Base-by-base conservation (phyloP, 2,888 invertebrate genomes). In the Agrotis ipsilon region DNA sequence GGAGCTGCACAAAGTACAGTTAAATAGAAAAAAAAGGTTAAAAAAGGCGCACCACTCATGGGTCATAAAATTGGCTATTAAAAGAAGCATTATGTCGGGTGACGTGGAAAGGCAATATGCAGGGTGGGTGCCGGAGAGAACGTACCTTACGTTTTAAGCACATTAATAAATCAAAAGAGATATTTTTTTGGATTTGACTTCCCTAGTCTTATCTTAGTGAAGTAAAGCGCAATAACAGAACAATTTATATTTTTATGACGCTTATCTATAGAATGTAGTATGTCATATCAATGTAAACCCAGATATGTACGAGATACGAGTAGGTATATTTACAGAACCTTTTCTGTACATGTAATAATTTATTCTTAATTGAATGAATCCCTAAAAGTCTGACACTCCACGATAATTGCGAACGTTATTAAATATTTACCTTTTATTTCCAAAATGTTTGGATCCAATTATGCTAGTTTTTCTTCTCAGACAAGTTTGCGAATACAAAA, bases 41-140 rank as follows among this genome's bases (percentile, higher is more conserved):
- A 48, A 78, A 78, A 46, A 48, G 24, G 39, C 51, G 58, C 21
- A 48, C 21, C 45, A 49, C 57, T 75, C 57, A n/a, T 62, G 58
- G 43, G 46, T 55, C 74, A 61, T 79, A 79, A 79, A 80, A 74
- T 19, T 49, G 24, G 24, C 61, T 52, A 58, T 73, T 75, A 80
- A 61, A 57, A 63, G 48, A 48, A 49, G 80, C 55, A 49, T 49
- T 60, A 72, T 61, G 60, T 60, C 46, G 39, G 48, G 52, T 45
- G 11, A 45, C 14, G 48, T 19, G 19, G 19, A 11, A 32, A 48
- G 19, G 18, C 48, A 54, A 48, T 49, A 49, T 62, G 54, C 24
- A 4, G 32, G 18, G 14, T 19, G 18, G 9, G 24, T 55, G 43
- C 21, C 19, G 21, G 24, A 7, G 27, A 5, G 14, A 32, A 51